Evolutionary conservation across 2,797 vertebrate species (phyloP).

Genomic region (Gila robusta): DNA sequence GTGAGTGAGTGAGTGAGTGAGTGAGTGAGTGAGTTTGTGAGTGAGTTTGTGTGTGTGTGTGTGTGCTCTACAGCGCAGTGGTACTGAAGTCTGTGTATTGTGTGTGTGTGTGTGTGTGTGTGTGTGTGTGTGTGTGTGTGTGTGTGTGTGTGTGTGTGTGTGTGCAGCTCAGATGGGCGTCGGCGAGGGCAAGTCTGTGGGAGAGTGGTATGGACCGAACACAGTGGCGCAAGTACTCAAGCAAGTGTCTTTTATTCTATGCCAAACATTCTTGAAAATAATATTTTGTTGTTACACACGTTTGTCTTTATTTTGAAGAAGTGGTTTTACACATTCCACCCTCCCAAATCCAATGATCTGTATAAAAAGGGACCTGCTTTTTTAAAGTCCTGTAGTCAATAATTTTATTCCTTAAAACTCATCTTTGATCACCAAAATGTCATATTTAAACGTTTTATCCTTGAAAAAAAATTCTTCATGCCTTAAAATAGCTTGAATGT

Average conservation of each 20-base stretch:
- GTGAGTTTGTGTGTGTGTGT: too few relatives aligned
- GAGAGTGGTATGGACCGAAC: conserved; percentile 92
- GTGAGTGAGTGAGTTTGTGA: background rate
- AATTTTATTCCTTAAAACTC: too few relatives aligned
- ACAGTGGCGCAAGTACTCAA: conserved; percentile 90
- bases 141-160: conserved; percentile 52
- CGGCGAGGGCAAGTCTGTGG: conserved; percentile 89
- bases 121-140: background rate
- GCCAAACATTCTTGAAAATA: background rate
- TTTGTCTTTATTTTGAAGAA: background rate
- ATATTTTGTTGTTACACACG: background rate
- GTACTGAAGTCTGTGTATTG: too few relatives aligned
- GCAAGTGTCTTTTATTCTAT: conserved; percentile 73
- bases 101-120: background rate
- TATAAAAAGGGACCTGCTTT: too few relatives aligned
- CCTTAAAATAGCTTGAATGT: too few relatives aligned
- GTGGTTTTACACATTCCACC: background rate
- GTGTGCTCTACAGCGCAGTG: too few relatives aligned
- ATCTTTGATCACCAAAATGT: too few relatives aligned
- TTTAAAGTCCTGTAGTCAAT: too few relatives aligned
- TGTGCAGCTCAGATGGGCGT: conserved; percentile 90
- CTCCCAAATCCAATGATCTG: background rate
- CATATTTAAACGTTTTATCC: too few relatives aligned
- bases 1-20: too few relatives aligned
- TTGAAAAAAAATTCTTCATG: too few relatives aligned